Evolutionary conservation across 2,797 vertebrate genomes (phyloP).

Genomic region (Spinus olivaceus): DNA sequence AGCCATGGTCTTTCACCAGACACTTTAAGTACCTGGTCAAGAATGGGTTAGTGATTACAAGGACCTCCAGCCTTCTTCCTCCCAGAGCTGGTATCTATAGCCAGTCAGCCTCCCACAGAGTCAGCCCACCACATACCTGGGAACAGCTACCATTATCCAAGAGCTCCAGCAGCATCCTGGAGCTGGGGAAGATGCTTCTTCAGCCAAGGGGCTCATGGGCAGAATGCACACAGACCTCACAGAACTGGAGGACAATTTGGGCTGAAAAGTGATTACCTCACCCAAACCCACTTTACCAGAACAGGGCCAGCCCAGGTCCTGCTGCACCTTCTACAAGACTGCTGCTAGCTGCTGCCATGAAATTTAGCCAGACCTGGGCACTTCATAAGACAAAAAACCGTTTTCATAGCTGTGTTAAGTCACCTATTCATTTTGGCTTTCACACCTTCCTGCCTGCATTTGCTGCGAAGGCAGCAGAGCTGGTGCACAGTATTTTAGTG

Average conservation of each 20-base stretch:
- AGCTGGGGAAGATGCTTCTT: background rate
- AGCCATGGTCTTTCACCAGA: background rate
- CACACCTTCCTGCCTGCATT: slow-evolving; percentile 35
- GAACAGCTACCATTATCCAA: background rate
- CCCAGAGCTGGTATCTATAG: background rate
- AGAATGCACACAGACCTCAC: accelerated
- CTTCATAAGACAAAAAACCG: accelerated
- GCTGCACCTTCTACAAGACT: background rate
- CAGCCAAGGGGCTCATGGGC: accelerated
- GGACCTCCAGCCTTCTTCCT: background rate
- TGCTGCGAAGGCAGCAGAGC: slow-evolving; percentile 26
- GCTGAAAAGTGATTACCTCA: background rate
- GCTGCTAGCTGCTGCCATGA: background rate
- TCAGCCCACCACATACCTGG: background rate
- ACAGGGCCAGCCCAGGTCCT: background rate
- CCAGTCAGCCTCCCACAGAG: accelerated
- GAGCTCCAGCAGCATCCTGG: background rate
- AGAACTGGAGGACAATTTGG: background rate
- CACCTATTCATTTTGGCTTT: slow-evolving; percentile 38
- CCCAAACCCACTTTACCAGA: background rate
- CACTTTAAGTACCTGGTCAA: background rate
- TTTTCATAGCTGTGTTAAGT: background rate
- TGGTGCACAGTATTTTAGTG: slow-evolving; percentile 38
- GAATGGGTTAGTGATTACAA: background rate
- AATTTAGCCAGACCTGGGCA: background rate